Evolutionary conservation across 2,888 invertebrate species (phyloP).

Genomic region (Synergus itoensis): DNA sequence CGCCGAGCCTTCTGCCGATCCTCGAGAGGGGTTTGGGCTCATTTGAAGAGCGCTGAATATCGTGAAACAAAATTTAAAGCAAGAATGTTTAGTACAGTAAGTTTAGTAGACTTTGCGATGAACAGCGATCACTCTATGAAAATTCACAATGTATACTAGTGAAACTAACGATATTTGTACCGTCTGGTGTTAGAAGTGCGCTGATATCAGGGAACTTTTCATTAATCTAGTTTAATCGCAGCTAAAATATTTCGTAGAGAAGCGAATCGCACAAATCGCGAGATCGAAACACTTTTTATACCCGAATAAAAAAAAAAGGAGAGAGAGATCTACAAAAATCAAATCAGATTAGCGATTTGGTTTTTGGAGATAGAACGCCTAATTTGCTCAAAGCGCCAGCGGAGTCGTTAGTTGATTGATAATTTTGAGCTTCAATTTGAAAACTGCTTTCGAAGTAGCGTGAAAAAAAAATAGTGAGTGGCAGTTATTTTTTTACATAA

Average conservation of each 20-base stretch:
- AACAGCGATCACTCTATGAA: constrained; percentile 65
- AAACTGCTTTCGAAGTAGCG: neutral
- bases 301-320: neutral
- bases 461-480: neutral
- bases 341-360: neutral
- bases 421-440: neutral
- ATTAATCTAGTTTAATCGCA: constrained; percentile 32
- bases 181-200: constrained; percentile 68
- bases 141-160: constrained; percentile 73
- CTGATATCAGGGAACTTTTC: constrained; percentile 74
- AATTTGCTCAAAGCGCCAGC: constrained; percentile 18
- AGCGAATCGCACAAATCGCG: constrained; percentile 18
- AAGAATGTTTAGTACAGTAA: constrained; percentile 65
- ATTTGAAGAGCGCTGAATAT: constrained; percentile 55
- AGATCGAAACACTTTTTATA: constrained; percentile 16
- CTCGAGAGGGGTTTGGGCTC: constrained; percentile 54
- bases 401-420: neutral
- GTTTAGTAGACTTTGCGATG: constrained; percentile 67
- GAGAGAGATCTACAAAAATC: neutral
- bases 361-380: neutral
- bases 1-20: constrained; percentile 61
- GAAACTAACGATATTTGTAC: constrained; percentile 75
- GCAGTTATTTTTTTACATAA: neutral
- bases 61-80: constrained; percentile 57
- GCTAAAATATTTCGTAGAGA: neutral